Conservation (phyloP, 2,888 invertebrate genomes). For the Oithona nana region DNA sequence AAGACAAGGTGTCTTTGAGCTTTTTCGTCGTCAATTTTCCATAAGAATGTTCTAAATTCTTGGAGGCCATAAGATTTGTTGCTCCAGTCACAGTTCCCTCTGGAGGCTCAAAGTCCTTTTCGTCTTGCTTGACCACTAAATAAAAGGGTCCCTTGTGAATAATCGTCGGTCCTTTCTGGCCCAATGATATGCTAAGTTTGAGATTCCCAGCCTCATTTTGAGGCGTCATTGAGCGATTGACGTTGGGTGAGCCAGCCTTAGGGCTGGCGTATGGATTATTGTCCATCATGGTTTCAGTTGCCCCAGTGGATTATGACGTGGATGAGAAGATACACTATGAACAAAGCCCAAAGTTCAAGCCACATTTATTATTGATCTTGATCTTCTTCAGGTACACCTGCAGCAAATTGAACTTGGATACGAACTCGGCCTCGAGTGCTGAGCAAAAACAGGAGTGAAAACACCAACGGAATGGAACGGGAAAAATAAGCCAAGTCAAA, state of each 20-base stretch:
- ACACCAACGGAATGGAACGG: no score
- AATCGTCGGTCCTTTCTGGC: conserved; percentile 66
- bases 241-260: conserved; percentile 83
- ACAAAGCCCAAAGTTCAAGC: neutral
- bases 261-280: conserved; percentile 42
- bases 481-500: neutral
- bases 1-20: conserved; percentile 78
- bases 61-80: conserved; percentile 87
- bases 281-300: neutral
- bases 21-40: conserved; percentile 80
- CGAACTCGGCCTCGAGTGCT: no score
- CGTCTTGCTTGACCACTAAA: conserved; percentile 63
- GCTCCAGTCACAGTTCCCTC: conserved; percentile 86
- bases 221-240: conserved; percentile 35
- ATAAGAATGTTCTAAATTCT: conserved; percentile 89
- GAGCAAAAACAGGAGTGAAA: no score
- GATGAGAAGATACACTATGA: neutral
- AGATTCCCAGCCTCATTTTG: conserved; percentile 93
- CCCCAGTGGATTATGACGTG: neutral
- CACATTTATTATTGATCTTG: neutral
- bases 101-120: conserved; percentile 17
- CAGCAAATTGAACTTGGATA: no score
- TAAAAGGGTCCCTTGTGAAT: conserved; percentile 95
- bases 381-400: no score
- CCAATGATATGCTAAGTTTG: conserved; percentile 89